Base-by-base conservation (phyloP, 2,797 vertebrate species). In the Artibeus lituratus region DNA sequence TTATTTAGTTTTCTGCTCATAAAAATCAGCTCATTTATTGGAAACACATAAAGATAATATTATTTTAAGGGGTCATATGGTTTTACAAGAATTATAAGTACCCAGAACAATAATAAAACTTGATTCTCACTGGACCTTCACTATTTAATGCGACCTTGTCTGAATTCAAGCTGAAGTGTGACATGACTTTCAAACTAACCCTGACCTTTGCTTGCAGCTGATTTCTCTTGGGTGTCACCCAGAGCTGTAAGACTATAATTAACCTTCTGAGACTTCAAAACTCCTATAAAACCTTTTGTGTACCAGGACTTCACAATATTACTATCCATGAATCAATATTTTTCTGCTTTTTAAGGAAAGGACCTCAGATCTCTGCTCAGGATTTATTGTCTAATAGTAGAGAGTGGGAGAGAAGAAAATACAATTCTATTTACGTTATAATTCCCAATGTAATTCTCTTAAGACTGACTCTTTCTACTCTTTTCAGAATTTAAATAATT, bases 191-290 rank as follows among this genome's bases (percentile, higher is more conserved):
- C 67, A 85, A 91, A 55, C 21, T 73, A 69, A 35, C 32, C n/a
- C 49, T 91, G 88, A 94, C 29, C 85, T 90, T 90, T 62, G 14
- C 87, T 86, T 95, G 76, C 92, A 87, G 70, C n/a, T 15, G 55
- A 76, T 94, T 44, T 69, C 42, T 67, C 26, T 62, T 72, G 16
- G 14, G 37, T 91, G 22, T 94, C 73, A 70, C 65, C 21, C 89
- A 91, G 55, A 93, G 49, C n/a, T 86, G 2, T 81, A 85, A 89
- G 85, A 70, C 55, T 94, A 44, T 96, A 96, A 87, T 76, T 94
- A 95, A 92, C 81, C 90, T 92, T 67, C 44, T 49, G 14, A 49
- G 85, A 65, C 78, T 76, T 81, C 49, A 82, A 92, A 93, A 91
- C 32, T 42, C 21, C n/a, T 84, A 73, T 29, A 82, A 77, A 82